A percentile compares a stretch with the other conserved stretches of the same genome.
Evolutionary conservation across 2,888 invertebrate genomes (phyloP).

Genomic region (Carpatolechia fugitivella): DNA sequence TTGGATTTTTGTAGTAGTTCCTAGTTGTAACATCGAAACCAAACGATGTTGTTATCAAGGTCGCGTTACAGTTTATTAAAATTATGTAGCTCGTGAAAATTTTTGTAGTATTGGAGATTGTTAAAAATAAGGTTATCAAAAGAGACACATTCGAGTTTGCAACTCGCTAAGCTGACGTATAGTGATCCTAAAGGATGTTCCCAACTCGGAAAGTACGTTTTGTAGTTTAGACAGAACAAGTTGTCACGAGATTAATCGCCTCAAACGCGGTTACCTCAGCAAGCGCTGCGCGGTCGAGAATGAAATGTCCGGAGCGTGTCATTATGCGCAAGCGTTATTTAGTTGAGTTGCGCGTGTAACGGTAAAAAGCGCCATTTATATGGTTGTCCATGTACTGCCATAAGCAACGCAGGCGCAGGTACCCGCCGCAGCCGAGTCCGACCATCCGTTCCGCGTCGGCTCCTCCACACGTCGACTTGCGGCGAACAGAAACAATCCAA

Average conservation of each 20-base stretch:
- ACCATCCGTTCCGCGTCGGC: slow-evolving; percentile 41
- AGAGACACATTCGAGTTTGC: too few species aligned
- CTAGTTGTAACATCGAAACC: neutral
- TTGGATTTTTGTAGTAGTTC: neutral
- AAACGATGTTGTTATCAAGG: neutral
- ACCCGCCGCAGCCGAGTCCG: slow-evolving; percentile 29
- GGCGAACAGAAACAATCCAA: slow-evolving; percentile 9
- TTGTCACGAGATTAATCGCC: slow-evolving; percentile 42
- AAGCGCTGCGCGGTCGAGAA: slow-evolving; percentile 28
- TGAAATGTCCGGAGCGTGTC: slow-evolving; percentile 49
- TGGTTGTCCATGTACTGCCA: slow-evolving; percentile 47
- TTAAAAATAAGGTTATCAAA: too few species aligned
- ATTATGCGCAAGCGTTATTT: slow-evolving; percentile 58
- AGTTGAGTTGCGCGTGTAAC: slow-evolving; percentile 59
- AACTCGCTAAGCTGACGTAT: too few species aligned
- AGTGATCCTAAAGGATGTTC: neutral
- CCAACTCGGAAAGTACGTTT: neutral
- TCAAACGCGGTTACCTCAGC: slow-evolving; percentile 37
- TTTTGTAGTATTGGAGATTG: neutral
- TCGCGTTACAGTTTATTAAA: neutral
- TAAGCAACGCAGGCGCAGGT: slow-evolving; percentile 29
- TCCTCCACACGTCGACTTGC: slow-evolving; percentile 17
- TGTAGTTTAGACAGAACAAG: slow-evolving; percentile 15
- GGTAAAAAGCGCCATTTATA: slow-evolving; percentile 63
- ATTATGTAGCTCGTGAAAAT: neutral